These are phyloP conservation scores for Actinia equina DNA, from an alignment of 64 coral and sea anemone genomes.

Conservation along the genomic window DNA sequence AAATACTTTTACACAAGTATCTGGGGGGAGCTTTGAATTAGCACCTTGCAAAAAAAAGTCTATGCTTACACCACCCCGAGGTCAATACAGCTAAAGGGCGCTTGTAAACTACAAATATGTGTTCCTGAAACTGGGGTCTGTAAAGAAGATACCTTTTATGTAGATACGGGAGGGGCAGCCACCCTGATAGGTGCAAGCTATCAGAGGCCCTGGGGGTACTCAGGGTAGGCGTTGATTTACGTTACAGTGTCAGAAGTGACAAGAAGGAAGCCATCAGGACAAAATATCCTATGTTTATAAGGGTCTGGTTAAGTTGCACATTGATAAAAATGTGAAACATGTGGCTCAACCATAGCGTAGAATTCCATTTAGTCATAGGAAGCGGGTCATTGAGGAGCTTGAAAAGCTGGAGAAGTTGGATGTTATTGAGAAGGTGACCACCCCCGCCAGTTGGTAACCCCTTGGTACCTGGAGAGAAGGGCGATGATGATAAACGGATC, in stretches of 20 bases:
- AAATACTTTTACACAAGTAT: not conserved
- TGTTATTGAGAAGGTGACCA: constrained; percentile 25
- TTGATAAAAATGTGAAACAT: constrained; percentile 15
- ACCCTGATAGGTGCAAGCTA: not conserved
- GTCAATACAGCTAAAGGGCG: not conserved
- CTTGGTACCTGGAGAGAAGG: constrained; percentile 11
- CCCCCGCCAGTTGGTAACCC: not conserved
- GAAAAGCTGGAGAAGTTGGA: constrained; percentile 14
- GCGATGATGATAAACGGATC: constrained; percentile 11
- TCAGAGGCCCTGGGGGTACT: not conserved
- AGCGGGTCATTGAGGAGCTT: constrained; percentile 20
- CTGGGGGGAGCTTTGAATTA: not conserved
- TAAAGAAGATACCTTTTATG: not conserved
- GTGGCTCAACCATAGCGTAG: constrained; percentile 22
- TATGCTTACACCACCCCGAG: not conserved
- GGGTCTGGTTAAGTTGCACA: constrained; percentile 26
- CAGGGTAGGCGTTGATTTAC: constrained; percentile 5
- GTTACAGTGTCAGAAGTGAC: constrained; percentile 7
- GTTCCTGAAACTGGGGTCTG: not conserved
- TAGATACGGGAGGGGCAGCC: not conserved
- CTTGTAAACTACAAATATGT: constrained; percentile 21
- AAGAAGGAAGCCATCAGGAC: constrained; percentile 19
- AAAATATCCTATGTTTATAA: constrained; percentile 8
- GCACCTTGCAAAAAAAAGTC: not conserved
- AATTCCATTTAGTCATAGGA: constrained; percentile 20